These are phyloP conservation scores for Coenobita brevimanus DNA, from an alignment of 1,140 invertebrate species.

Conservation along the genomic window DNA sequence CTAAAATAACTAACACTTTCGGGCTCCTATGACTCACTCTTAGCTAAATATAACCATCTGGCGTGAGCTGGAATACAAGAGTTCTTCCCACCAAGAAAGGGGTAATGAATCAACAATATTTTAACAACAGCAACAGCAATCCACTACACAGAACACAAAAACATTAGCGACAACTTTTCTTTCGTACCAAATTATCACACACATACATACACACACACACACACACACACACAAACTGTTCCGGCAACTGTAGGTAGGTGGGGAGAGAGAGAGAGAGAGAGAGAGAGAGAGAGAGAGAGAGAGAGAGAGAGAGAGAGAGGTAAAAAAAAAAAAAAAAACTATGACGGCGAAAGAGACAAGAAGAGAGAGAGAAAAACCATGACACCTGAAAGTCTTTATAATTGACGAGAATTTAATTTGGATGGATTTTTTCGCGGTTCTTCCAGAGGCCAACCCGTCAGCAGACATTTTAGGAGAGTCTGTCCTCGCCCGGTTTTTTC, in stretches of 20 bases:
- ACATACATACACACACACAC: no score
- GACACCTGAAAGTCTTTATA: conserved; percentile 43
- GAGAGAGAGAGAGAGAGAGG: conserved; percentile 15
- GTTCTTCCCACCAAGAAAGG: no score
- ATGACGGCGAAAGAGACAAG: not conserved
- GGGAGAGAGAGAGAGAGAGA: conserved; percentile 36
- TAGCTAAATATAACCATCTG: no score
- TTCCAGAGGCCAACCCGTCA: conserved; percentile 29
- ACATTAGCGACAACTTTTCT: no score
- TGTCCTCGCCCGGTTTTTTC: not conserved
- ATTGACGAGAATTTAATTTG: conserved; percentile 64
- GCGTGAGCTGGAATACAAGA: no score
- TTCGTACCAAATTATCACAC: no score
- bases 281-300: conserved; percentile 19
- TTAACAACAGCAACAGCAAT: no score
- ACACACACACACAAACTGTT: no score
- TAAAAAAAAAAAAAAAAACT: not conserved
- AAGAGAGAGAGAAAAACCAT: not conserved
- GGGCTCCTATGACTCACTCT: no score
- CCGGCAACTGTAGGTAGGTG: not conserved
- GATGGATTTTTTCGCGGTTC: conserved; percentile 39
- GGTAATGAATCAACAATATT: no score
- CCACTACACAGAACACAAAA: no score
- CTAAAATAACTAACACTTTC: no score
- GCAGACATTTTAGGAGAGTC: conserved; percentile 43